Conservation (phyloP, 1,140 invertebrate genomes). For the Nephotettix cincticeps region DNA sequence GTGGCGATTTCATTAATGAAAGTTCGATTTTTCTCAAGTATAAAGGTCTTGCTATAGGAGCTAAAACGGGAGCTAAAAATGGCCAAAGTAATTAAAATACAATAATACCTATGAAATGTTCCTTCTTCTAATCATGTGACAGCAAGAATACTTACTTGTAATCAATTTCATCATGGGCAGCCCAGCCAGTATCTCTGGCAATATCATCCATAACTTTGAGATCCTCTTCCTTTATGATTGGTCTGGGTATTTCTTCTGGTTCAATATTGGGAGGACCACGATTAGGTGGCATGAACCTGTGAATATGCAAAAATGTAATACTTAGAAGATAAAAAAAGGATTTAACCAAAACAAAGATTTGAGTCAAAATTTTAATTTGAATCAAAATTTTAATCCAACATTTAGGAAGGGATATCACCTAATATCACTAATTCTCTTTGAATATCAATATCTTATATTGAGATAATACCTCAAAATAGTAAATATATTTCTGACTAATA, state of each 20-base stretch:
- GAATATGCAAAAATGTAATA: no score
- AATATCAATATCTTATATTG: no score
- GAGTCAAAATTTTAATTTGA: neutral
- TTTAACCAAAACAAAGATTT: neutral
- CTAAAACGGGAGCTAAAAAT: neutral
- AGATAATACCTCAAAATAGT: no score
- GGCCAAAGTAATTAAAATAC: no score
- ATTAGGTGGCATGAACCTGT: conserved; percentile 20
- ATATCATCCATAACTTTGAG: conserved; percentile 90
- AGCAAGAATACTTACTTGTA: conserved; percentile 68
- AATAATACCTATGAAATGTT: no score
- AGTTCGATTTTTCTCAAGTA: neutral
- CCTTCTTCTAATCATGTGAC: neutral
- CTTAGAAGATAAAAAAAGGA: conserved; percentile 8
- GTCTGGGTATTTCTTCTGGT: conserved; percentile 58
- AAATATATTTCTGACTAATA: no score
- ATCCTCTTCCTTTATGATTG: conserved; percentile 91
- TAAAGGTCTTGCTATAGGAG: neutral
- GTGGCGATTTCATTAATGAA: no score
- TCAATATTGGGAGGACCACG: conserved; percentile 32
- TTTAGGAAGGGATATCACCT: no score
- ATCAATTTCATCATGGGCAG: conserved; percentile 88
- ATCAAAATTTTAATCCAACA: no score
- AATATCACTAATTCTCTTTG: no score
- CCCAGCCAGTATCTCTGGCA: conserved; percentile 86